A percentile compares a stretch with the other conserved stretches of the same genome.
Evolutionary conservation across 2,797 vertebrate genomes (phyloP).

Genomic region (Lepilemur septentrionalis): DNA sequence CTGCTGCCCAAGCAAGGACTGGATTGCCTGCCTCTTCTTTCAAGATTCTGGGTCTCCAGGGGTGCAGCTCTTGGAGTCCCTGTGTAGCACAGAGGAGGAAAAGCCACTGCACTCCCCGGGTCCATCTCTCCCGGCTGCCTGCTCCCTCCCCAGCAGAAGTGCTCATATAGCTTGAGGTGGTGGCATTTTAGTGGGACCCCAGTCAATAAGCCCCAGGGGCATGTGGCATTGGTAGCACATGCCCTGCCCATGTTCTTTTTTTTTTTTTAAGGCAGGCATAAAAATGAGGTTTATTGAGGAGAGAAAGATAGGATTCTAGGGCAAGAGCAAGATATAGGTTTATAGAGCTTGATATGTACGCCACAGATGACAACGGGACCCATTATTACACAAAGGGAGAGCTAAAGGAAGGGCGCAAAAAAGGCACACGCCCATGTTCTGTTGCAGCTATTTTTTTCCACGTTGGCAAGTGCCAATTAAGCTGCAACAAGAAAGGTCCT

Average conservation of each 20-base stretch:
- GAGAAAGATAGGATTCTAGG: too few relatives aligned
- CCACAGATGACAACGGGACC: too few relatives aligned
- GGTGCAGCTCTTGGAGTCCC: background rate
- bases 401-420: too few relatives aligned
- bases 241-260: fast-evolving
- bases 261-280: background rate
- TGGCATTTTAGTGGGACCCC: background rate
- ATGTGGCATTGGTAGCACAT: background rate
- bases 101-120: background rate
- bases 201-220: too few relatives aligned
- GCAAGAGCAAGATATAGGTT: too few relatives aligned
- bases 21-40: background rate
- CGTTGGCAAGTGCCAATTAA: background rate
- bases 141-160: background rate
- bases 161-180: background rate
- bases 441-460: background rate
- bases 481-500: background rate
- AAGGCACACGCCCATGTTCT: background rate
- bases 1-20: background rate
- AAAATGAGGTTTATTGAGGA: too few relatives aligned
- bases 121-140: fast-evolving
- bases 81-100: background rate
- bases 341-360: too few relatives aligned
- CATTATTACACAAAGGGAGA: fast-evolving
- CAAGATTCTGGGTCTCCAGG: background rate